Percentiles rank a stretch among this genome's conserved stretches.
Conservation (phyloP, 2,797 vertebrate species). For the Intellagama lesueurii region DNA sequence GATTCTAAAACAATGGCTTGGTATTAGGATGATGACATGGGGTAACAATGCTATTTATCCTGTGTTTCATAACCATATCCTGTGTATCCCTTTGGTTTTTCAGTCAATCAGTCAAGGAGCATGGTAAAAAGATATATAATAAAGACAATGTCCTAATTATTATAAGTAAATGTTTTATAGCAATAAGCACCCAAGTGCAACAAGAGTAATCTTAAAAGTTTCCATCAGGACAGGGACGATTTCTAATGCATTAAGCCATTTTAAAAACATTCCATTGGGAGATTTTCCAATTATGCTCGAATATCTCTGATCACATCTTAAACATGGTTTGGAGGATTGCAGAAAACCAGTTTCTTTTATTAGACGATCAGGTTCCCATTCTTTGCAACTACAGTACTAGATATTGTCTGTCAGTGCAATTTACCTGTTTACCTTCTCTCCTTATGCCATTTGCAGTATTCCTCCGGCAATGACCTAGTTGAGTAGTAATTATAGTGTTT, state of each 20-base stretch:
- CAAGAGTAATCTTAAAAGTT: background rate
- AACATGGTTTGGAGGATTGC: background rate
- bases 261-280: background rate
- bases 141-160: background rate
- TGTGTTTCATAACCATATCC: background rate
- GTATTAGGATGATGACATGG: background rate
- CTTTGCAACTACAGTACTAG: background rate
- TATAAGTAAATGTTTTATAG: background rate
- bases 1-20: background rate
- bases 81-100: background rate
- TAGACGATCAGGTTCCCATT: background rate
- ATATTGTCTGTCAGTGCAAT: conserved; percentile 80
- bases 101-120: background rate
- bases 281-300: background rate
- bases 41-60: background rate
- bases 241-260: background rate
- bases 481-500: conserved; percentile 50
- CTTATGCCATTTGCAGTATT: conserved; percentile 42
- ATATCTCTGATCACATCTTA: background rate
- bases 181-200: background rate
- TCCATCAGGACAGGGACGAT: no score
- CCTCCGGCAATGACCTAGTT: conserved; percentile 65
- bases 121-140: background rate
- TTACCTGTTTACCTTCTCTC: conserved; percentile 56
- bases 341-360: background rate